Percentiles rank a stretch among this genome's conserved stretches.
Evolutionary conservation across 2,113 vertebrate species (phyloP).

Genomic region (Xenus cinereus): DNA sequence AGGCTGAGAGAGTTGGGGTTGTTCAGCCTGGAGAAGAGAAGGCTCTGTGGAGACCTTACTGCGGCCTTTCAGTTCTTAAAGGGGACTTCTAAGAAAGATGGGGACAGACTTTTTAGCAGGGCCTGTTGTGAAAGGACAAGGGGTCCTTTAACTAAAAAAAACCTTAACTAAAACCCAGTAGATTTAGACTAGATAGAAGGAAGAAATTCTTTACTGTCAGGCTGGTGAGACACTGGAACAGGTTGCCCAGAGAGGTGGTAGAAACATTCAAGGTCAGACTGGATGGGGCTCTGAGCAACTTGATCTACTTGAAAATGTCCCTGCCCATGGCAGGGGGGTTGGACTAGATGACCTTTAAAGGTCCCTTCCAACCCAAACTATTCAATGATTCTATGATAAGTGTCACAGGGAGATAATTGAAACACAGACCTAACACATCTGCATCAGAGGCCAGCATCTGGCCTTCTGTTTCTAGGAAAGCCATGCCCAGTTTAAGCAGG

Average conservation of each 20-base stretch:
- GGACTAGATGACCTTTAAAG: not conserved
- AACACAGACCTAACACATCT: not conserved
- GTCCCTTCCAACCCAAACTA: not conserved
- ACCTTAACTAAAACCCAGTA: not conserved
- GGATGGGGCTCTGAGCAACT: not conserved
- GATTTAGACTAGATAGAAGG: not conserved
- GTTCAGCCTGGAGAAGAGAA: not conserved
- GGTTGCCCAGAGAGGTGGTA: not conserved
- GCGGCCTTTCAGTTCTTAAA: not conserved
- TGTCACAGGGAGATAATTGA: fast-evolving
- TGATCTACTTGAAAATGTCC: not conserved
- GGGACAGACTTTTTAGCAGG: not conserved
- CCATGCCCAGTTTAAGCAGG: not conserved
- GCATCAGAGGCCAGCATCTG: not conserved
- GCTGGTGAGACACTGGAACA: not conserved
- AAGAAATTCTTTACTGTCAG: not conserved
- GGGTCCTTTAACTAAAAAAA: not conserved
- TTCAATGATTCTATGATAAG: not conserved
- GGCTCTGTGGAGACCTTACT: not conserved
- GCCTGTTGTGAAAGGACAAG: not conserved
- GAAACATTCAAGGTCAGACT: not conserved
- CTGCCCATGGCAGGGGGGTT: not conserved
- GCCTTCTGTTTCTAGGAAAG: not conserved
- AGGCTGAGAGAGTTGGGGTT: not conserved
- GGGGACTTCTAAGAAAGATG: not conserved